These are phyloP conservation scores for Columbina picui DNA, from an alignment of 2,113 vertebrate species.

Conservation along the genomic window DNA sequence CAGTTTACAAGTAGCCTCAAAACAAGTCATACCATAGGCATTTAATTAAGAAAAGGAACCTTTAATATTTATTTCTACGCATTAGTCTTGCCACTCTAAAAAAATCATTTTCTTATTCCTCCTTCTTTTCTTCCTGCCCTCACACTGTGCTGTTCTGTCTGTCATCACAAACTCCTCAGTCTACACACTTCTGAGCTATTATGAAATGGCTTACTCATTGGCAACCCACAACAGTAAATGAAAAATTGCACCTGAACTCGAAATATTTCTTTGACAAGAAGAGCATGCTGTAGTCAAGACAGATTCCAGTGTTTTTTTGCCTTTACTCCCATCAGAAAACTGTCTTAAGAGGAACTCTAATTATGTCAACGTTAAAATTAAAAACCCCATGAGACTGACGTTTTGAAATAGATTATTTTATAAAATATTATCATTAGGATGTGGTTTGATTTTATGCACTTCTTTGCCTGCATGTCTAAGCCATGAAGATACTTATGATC, in stretches of 20 bases:
- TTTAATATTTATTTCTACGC: conserved; percentile 32
- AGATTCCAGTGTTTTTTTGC: neutral
- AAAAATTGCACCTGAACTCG: neutral
- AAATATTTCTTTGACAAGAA: neutral
- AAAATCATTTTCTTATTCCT: conserved; percentile 29
- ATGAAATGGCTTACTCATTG: neutral
- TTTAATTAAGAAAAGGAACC: conserved; percentile 50
- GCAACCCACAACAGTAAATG: neutral
- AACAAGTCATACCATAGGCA: conserved; percentile 22
- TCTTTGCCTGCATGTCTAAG: neutral
- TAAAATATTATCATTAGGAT: neutral
- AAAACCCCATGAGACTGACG: neutral
- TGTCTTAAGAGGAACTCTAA: conserved; percentile 10
- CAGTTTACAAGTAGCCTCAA: conserved; percentile 29
- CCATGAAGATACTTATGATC: neutral
- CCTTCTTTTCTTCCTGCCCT: neutral
- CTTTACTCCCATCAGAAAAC: neutral
- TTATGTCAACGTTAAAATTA: conserved; percentile 17
- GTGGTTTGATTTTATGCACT: neutral
- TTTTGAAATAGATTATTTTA: neutral
- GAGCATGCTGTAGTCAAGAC: neutral
- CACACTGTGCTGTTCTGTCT: neutral
- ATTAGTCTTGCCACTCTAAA: neutral
- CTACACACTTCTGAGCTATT: neutral
- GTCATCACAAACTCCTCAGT: neutral